Conservation (phyloP, 2,888 invertebrate species). For the Sarcophaga caerulescens region DNA sequence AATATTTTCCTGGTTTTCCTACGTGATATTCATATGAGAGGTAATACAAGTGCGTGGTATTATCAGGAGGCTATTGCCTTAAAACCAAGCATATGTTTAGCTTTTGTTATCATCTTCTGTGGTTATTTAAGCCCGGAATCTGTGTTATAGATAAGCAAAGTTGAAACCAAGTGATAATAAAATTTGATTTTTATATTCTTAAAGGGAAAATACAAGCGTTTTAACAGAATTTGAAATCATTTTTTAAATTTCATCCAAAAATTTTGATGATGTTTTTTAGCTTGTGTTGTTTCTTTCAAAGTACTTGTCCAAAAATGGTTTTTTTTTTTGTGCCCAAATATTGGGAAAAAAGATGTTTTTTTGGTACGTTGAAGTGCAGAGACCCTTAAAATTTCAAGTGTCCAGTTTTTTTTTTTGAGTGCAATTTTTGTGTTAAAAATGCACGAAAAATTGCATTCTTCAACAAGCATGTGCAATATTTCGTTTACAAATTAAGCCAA, state of each 20-base stretch:
- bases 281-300: conserved; percentile 25
- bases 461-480: conserved; percentile 36
- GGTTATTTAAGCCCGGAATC: conserved; percentile 21
- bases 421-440: conserved; percentile 64
- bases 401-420: conserved; percentile 32
- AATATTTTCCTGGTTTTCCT: conserved; percentile 50
- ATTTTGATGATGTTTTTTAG: background rate
- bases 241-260: background rate
- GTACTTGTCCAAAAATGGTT: conserved; percentile 45
- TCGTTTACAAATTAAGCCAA: background rate
- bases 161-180: conserved; percentile 25
- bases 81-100: conserved; percentile 41
- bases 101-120: conserved; percentile 23
- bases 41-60: background rate
- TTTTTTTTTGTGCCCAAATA: background rate
- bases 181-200: conserved; percentile 38
- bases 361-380: conserved; percentile 51
- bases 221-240: background rate
- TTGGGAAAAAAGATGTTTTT: conserved; percentile 29
- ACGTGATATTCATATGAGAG: conserved; percentile 73
- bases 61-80: background rate
- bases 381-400: conserved; percentile 60
- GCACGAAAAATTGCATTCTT: conserved; percentile 67
- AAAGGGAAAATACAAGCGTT: background rate
- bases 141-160: conserved; percentile 33